Evolutionary conservation across 2,113 vertebrate genomes (phyloP).

Genomic region (Lasiurus cinereus): DNA sequence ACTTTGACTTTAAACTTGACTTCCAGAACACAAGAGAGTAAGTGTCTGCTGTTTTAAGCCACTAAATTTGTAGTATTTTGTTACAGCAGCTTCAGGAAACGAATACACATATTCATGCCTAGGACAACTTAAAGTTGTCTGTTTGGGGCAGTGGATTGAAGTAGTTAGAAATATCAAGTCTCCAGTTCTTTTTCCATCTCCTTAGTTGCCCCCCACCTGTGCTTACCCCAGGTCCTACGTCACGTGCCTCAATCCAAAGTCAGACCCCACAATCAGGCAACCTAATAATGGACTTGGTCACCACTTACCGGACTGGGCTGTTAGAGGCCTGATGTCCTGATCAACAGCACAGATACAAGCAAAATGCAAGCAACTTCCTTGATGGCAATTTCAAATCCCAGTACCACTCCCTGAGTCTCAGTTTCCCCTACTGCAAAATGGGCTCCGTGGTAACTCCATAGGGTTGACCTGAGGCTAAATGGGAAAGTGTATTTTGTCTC

Average conservation of each 20-base stretch:
- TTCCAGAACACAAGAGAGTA: not conserved
- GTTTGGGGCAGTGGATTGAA: not conserved
- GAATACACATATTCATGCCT: not conserved
- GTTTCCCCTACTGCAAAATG: not conserved
- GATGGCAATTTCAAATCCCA: not conserved
- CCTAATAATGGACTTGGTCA: not conserved
- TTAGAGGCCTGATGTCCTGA: not conserved
- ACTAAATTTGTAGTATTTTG: not conserved
- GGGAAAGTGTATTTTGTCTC: not conserved
- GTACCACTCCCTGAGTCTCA: not conserved
- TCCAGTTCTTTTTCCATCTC: not conserved
- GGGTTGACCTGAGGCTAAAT: not conserved
- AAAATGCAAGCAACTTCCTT: not conserved
- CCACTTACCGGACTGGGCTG: not conserved
- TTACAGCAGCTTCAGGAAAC: not conserved
- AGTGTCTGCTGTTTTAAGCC: not conserved
- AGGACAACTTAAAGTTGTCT: not conserved
- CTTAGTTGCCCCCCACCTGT: fast-evolving
- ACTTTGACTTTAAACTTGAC: not conserved
- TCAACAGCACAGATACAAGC: not conserved
- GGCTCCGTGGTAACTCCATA: not conserved
- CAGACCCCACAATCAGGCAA: not conserved
- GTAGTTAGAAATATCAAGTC: not conserved
- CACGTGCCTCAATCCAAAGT: not conserved
- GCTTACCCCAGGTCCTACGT: not conserved